Evolutionary conservation across 2,888 invertebrate genomes (phyloP).

Genomic region (Ochropleura plecta): DNA sequence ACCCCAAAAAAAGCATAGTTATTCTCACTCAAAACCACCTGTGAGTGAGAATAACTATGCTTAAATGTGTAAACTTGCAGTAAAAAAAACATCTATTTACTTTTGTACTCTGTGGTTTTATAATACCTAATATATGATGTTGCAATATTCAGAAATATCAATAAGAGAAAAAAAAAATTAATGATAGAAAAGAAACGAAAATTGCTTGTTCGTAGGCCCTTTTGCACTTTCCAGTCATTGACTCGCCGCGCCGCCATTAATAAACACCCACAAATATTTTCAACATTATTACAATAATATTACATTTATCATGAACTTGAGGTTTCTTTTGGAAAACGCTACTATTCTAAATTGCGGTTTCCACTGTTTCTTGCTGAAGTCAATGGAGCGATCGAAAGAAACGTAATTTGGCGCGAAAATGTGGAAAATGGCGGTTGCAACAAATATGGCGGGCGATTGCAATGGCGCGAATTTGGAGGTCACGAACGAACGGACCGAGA

Average conservation of each 20-base stretch:
- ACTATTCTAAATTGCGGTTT: conserved; percentile 68
- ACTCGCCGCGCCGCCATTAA: conserved; percentile 33
- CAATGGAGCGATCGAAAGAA: conserved; percentile 53
- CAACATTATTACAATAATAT: conserved; percentile 38
- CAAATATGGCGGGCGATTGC: conserved; percentile 61
- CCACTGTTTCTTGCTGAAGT: conserved; percentile 54
- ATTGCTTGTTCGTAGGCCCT: conserved; percentile 28
- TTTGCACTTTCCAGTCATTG: conserved; percentile 49
- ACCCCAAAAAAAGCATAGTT: too few relatives aligned
- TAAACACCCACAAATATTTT: conserved; percentile 38
- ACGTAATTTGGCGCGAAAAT: conserved; percentile 65
- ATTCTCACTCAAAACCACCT: too few relatives aligned
- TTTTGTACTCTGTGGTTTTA: conserved; percentile 9
- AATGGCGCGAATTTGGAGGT: conserved; percentile 71
- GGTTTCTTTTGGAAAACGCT: conserved; percentile 74
- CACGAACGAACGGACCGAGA: conserved; percentile 67
- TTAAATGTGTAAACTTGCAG: too few relatives aligned
- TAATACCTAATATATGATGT: conserved; percentile 11
- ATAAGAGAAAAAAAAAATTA: conserved; percentile 43
- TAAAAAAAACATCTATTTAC: background rate
- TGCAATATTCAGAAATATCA: conserved; percentile 30
- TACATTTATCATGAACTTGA: conserved; percentile 75
- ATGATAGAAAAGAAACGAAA: conserved; percentile 40
- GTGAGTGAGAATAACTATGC: too few relatives aligned
- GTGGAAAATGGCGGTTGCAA: conserved; percentile 69